phyloP scores from a whole-genome alignment of 1,140 invertebrate genomes.

The Calliphora vicina region DNA sequence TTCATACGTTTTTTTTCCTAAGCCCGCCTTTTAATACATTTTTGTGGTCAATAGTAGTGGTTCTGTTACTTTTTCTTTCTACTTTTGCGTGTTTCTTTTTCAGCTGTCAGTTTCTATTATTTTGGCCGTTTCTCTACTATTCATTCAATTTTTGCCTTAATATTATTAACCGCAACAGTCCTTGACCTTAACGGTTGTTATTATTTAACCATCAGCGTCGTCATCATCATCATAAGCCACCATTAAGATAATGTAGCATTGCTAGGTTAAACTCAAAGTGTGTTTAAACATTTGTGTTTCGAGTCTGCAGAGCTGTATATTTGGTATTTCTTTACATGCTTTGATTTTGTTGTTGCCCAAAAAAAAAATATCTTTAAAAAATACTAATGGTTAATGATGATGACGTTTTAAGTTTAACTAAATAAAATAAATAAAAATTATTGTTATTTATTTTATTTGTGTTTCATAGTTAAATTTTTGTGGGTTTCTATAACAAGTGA shows the following conservation, averaged over 20 bases:
- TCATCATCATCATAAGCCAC: neutral
- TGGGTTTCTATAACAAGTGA: neutral
- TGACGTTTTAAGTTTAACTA: conserved; percentile 4
- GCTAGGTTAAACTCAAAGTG: too few relatives aligned
- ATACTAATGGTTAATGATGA: conserved; percentile 10
- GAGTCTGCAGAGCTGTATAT: too few relatives aligned
- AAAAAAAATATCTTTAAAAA: neutral
- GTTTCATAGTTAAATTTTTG: too few relatives aligned
- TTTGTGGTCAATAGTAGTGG: neutral
- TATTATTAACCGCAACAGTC: conserved; percentile 34
- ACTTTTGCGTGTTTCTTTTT: neutral
- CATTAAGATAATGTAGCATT: neutral
- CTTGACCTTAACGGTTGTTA: conserved; percentile 36
- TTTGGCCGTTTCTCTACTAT: neutral
- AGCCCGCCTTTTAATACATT: neutral
- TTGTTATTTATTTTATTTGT: neutral
- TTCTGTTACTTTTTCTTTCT: neutral
- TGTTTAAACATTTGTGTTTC: neutral
- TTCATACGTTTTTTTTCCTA: neutral
- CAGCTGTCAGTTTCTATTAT: neutral
- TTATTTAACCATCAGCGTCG: conserved; percentile 23
- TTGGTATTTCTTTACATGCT: too few relatives aligned
- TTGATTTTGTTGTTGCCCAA: neutral
- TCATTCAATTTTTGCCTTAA: neutral
- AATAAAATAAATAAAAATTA: conserved; percentile 12